Base-by-base conservation (phyloP, 2,888 invertebrate species). In the Sarcophaga variegata region DNA sequence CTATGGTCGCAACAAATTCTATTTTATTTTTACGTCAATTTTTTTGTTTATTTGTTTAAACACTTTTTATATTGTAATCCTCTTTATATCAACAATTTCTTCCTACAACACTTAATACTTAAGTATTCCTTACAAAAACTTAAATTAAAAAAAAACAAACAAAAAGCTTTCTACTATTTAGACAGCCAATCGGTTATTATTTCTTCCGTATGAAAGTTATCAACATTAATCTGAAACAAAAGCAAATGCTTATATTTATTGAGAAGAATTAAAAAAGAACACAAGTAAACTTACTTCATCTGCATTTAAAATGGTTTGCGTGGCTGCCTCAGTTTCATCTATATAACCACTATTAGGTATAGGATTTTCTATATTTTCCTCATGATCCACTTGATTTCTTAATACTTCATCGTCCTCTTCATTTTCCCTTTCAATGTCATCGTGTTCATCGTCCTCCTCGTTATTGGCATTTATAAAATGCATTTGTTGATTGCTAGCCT, bases 121-220 rank as follows among this genome's bases (percentile, higher is more conserved):
- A 54, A 49, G 5, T 54, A 54, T 54, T 37, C 8, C 2, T 54
- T 54, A 54, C 17, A 54, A 54, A 54, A 66, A 25, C 67, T 54
- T 45, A 54, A 20, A 45, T 20, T 47, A 17, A 20, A 79, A 17
- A 49, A 25, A 27, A 71, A 74, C 22, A 25, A 49, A 72, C 14
- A 72, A 59, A 80, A 80, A 59, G 66, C 12, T 14, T 54, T 71
- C 22, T 64, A 72, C 49, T 89, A 88, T 59, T 89, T 83, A 14
- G 87, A 88, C 11, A 92, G 86, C 93, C 93, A 93, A 88, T 92
- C 93, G 5, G 92, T 91, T 20, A 93, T 91, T 70, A 93, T 90
- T 86, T 93, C 93, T 81, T 93, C 93, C 2, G 90, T 90, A 77
- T 92, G 91, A 67, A 91, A 93, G 45, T 91, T 90, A 64, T 92